Evolutionary conservation across 2,797 vertebrate genomes (phyloP), one percentile per base, ranked within the genome.

Genomic region (Gila robusta): DNA sequence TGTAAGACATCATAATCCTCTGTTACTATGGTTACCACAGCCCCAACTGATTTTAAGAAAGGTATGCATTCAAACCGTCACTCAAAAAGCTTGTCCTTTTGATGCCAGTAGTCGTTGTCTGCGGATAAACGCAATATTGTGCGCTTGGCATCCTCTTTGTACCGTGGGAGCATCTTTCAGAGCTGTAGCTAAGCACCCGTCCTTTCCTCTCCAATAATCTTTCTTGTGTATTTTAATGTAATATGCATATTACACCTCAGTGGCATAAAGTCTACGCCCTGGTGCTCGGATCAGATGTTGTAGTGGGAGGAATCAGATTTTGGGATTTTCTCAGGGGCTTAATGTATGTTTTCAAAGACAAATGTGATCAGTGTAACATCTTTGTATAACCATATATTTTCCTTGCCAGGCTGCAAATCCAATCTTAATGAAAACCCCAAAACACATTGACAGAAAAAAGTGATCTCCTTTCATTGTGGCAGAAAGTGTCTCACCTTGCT

Each of bases 1-100:
- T 90, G 89, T 94, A 95, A 95, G 79, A 90, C 88, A 89, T 89
- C 89, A 93, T 94, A 94, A 95, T 94, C 93, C 91, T 81, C 92
- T 88, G 94, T 95, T 94, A 91, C 93, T 90, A 94, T 94, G 89
- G 93, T 87, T 90, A 95, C 91, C 85, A 83, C 91, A 92, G 89
- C 93, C 91, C 91, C 89, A 91, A 91, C 81, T 92, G 91, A 89
- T 71, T 83, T 82, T 62, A 85, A 84, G 91, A 92, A 91, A 91
- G 91, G 90, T 88, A 91, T 86, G 87, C 84, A 89, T 91, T 91
- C 83, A 91, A 94, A 88, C 83, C 88, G 70, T 77, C 88, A 87
- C 88, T 92, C 82, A 85, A 88, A 91, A 41, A 89, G 80, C 85
- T 85, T 69, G 52, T 87, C 73, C 84, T 39, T 77, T 49, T 79